Percentiles rank a stretch among this genome's conserved stretches.
These are phyloP conservation scores for Myathropa florea DNA, from an alignment of 2,888 invertebrate genomes.

Conservation along the genomic window DNA sequence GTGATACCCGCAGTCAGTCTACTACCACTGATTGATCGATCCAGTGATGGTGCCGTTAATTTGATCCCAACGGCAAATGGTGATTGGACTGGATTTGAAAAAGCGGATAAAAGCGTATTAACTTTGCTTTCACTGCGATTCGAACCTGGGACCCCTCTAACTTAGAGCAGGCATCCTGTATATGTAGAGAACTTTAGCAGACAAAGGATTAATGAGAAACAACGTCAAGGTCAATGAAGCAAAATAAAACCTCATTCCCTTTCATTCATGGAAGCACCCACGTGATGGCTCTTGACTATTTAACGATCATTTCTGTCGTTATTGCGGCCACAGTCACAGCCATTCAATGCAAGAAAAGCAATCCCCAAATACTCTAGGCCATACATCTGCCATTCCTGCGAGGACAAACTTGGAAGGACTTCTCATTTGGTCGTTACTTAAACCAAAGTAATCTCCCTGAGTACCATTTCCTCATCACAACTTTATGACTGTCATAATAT, in stretches of 20 bases:
- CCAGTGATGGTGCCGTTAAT: too few species aligned
- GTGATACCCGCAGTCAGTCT: too few species aligned
- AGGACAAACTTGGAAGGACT: background rate
- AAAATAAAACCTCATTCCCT: background rate
- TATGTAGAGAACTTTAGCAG: too few species aligned
- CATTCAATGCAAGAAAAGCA: background rate
- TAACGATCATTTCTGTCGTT: constrained; percentile 7
- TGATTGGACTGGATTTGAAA: too few species aligned
- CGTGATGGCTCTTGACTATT: background rate
- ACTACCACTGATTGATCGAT: too few species aligned
- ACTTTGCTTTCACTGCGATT: too few species aligned
- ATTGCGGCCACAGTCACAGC: background rate
- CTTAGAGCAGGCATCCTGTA: too few species aligned
- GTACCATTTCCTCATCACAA: background rate
- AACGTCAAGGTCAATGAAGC: background rate
- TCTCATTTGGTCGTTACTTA: background rate
- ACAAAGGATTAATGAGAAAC: background rate
- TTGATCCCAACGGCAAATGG: too few species aligned
- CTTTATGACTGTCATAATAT: background rate
- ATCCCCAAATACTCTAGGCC: background rate
- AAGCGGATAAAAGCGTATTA: too few species aligned
- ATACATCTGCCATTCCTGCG: background rate
- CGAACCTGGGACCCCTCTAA: too few species aligned
- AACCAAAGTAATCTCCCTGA: background rate
- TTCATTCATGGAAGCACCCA: background rate